Evolutionary conservation across 2,113 vertebrate genomes (phyloP), one percentile per base, ranked within the genome.

Genomic region (Xiphophorus couchianus): DNA sequence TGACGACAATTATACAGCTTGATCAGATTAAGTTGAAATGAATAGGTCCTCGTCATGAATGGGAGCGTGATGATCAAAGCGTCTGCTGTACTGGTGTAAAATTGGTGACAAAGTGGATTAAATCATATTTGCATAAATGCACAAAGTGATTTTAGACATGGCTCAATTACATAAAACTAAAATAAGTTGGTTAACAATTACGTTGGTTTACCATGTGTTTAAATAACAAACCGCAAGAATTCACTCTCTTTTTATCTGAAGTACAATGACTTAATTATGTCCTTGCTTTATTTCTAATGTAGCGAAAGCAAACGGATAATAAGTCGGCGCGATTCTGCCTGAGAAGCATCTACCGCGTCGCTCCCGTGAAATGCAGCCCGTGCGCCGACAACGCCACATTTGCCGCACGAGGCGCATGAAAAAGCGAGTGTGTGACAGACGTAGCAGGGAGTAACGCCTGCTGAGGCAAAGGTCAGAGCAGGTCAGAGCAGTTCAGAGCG

Each of bases 1-100:
- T 68, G 72, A 75, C 73, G 35, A 72, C 70, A 83, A 78, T 91
- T 88, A 89, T 78, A 78, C 17, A 88, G 81, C 82, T 74, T 84
- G 66, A 81, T 80, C 69, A 83, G 85, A 89, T 90, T 88, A 84
- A 66, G 77, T 70, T 76, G 65, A 88, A 89, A 88, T 82, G 37
- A 88, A 80, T 83, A 86, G 79, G 68, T 73, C 42, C 74, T 6
- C 35, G 79, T 37, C 35, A 37, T 2, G 68, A 89, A 89, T 81
- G 68, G 66, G 11, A 82, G 66, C 62, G 70, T 3, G 70, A 77
- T 72, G 74, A 79, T 79, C 37, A 82, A 86, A 81, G 83, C 75
- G 64, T 74, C 61, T 1, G 5, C 76, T 54, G 62, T 66, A 84
- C 84, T n/a, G 1, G 80, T 73, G 39, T 80, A 60, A 80, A 88